Conservation (phyloP, 1,140 invertebrate genomes). For the Drosophila ambigua region DNA sequence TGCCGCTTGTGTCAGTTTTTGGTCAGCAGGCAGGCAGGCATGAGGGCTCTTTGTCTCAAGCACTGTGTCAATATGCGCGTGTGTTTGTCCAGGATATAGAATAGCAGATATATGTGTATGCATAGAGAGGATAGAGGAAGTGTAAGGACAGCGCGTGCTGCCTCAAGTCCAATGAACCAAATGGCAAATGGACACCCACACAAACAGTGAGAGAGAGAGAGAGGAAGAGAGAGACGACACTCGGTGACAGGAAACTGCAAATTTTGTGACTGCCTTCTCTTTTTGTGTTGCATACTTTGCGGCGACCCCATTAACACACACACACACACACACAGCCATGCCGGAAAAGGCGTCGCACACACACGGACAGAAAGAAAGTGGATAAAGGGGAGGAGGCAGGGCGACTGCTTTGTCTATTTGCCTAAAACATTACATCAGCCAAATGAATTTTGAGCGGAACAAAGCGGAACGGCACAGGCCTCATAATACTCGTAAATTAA, state of each 20-base stretch:
- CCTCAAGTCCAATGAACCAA: conserved; percentile 74
- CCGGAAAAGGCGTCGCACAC: not conserved
- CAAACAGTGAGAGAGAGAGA: not conserved
- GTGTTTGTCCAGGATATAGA: conserved; percentile 65
- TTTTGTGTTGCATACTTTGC: conserved; percentile 68
- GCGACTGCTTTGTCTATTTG: conserved; percentile 63
- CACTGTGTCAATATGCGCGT: conserved; percentile 72
- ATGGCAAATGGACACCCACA: conserved; percentile 62
- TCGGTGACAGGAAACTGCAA: conserved; percentile 26
- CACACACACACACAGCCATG: conserved; percentile 16
- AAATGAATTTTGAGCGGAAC: conserved; percentile 73
- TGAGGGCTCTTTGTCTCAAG: conserved; percentile 63
- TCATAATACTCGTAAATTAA: conserved; percentile 67
- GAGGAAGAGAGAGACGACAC: not conserved
- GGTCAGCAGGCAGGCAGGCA: no score
- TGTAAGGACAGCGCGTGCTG: conserved; percentile 52
- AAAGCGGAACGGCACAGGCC: not conserved
- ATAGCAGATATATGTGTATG: not conserved
- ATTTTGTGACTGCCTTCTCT: conserved; percentile 7
- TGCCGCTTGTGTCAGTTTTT: conserved; percentile 30
- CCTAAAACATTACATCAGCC: conserved; percentile 78
- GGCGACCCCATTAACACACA: conserved; percentile 64
- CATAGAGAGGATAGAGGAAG: not conserved
- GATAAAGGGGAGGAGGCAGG: no score
- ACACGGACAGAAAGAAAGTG: no score